Conservation (phyloP, 2,888 invertebrate species). For the Nymphalis c-album region DNA sequence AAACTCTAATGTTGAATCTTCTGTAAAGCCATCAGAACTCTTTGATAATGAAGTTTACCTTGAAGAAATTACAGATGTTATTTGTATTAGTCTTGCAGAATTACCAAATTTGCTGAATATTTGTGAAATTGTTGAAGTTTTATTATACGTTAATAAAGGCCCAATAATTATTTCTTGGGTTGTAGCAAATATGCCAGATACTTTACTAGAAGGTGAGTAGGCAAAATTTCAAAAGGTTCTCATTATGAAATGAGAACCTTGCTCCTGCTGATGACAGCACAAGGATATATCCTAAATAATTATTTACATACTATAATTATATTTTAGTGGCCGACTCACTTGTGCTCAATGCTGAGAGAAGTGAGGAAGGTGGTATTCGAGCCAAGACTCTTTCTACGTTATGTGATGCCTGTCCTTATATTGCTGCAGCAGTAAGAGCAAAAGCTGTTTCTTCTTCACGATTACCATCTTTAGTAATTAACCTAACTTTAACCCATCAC, state of each 20-base stretch:
- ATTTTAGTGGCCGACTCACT: constrained; percentile 89
- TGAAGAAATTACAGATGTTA: constrained; percentile 96
- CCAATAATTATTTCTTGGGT: constrained; percentile 94
- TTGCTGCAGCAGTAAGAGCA: constrained; percentile 90
- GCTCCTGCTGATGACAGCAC: too few relatives aligned
- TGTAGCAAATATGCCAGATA: constrained; percentile 96
- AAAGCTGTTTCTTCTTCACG: constrained; percentile 94
- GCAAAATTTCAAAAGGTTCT: too few relatives aligned
- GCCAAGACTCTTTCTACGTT: constrained; percentile 91
- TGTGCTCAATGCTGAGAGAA: constrained; percentile 92
- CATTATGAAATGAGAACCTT: too few relatives aligned
- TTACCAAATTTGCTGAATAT: constrained; percentile 92
- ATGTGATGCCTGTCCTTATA: constrained; percentile 94
- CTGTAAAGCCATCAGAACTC: constrained; percentile 91
- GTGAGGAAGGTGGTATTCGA: constrained; percentile 92
- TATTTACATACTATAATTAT: not conserved
- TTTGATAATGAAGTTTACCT: constrained; percentile 97
- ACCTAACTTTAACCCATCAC: constrained; percentile 87
- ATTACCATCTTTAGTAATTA: constrained; percentile 93
- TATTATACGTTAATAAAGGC: constrained; percentile 94
- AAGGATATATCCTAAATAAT: not conserved
- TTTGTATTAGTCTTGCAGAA: constrained; percentile 96
- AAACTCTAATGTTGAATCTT: constrained; percentile 75
- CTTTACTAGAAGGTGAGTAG: constrained; percentile 90
- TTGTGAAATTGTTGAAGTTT: constrained; percentile 90